These are phyloP conservation scores for Meteorus cinctellus DNA, from an alignment of 2,888 invertebrate genomes.

Conservation along the genomic window DNA sequence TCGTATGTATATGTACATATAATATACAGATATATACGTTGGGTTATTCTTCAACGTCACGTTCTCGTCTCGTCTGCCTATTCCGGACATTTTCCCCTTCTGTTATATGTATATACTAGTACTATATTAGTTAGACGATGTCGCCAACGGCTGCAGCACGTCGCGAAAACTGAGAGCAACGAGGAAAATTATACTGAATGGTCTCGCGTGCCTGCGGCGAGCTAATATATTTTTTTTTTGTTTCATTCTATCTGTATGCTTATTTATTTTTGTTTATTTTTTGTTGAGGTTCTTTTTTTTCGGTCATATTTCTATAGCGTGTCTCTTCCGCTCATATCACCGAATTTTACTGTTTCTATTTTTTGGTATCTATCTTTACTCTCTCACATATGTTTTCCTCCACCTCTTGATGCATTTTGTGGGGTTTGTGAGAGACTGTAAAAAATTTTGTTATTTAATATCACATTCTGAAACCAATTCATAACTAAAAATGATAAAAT, in stretches of 20 bases:
- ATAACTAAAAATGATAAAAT: too few species aligned
- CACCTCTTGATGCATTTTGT: too few species aligned
- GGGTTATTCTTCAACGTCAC: conserved; percentile 4
- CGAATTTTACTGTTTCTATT: too few species aligned
- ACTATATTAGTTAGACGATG: conserved; percentile 19
- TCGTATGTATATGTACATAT: neutral
- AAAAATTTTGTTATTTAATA: too few species aligned
- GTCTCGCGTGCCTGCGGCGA: conserved; percentile 18
- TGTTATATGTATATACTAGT: conserved; percentile 10
- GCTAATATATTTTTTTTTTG: neutral
- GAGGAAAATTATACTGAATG: conserved; percentile 32
- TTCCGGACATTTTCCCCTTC: conserved; percentile 25
- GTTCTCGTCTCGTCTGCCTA: conserved; percentile 14
- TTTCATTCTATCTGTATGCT: neutral
- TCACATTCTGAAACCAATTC: too few species aligned
- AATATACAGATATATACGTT: neutral
- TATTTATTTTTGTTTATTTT: conserved; percentile 20
- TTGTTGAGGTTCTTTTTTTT: neutral
- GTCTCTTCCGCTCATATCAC: too few species aligned
- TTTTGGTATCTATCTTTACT: too few species aligned
- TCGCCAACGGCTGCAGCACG: conserved; percentile 19
- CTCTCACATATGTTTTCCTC: too few species aligned
- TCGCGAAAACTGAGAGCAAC: conserved; percentile 13
- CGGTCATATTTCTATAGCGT: too few species aligned
- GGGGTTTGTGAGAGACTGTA: too few species aligned